Percentiles rank a stretch among this genome's conserved stretches.
Evolutionary conservation across 2,113 vertebrate genomes (phyloP).

Genomic region (Turdus rufiventris): DNA sequence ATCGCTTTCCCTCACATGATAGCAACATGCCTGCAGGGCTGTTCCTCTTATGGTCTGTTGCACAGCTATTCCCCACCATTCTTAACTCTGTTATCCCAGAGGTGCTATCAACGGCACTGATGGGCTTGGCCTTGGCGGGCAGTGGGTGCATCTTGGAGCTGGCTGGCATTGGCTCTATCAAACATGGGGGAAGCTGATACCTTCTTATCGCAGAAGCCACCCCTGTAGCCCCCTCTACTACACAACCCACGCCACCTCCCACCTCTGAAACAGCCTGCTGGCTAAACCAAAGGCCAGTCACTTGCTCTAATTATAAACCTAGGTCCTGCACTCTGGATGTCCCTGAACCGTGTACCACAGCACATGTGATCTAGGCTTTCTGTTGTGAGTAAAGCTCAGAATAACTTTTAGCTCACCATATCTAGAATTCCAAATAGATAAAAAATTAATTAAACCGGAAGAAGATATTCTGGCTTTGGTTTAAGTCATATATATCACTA

Average conservation of each 20-base stretch:
- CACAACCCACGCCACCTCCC: neutral
- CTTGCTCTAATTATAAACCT: neutral
- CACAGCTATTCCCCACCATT: neutral
- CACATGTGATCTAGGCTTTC: neutral
- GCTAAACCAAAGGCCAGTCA: neutral
- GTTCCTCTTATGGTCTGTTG: neutral
- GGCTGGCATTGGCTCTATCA: neutral
- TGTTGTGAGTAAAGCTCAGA: neutral
- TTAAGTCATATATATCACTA: neutral
- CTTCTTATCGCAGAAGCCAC: neutral
- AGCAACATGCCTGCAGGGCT: neutral
- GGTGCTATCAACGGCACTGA: neutral
- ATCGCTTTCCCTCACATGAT: no score
- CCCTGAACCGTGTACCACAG: neutral
- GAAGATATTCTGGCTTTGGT: neutral
- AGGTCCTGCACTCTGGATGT: neutral
- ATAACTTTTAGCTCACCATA: neutral
- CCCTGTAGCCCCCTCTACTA: neutral
- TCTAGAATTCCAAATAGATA: neutral
- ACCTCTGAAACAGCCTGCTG: neutral
- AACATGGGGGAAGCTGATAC: neutral
- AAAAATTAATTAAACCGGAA: neutral
- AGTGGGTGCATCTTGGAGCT: neutral
- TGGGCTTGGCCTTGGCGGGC: fast-evolving
- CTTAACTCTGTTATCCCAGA: neutral